Conservation (phyloP, 2,888 invertebrate genomes). For the Fabriciana adippe region DNA sequence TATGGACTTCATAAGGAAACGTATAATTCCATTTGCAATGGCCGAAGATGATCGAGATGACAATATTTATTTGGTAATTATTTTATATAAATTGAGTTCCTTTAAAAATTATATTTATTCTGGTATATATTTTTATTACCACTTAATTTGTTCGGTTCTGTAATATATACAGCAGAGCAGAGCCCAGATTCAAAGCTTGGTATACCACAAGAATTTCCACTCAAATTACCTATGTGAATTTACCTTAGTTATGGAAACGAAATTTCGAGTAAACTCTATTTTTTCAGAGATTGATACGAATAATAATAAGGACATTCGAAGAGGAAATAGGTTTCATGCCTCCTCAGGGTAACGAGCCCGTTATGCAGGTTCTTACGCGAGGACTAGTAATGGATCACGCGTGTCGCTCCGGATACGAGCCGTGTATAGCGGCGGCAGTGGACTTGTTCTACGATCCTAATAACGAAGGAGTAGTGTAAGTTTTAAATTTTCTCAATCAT, state of each 20-base stretch:
- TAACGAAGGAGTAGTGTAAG: conserved; percentile 61
- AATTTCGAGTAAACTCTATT: background rate
- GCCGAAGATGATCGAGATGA: conserved; percentile 61
- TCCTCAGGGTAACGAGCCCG: conserved; percentile 54
- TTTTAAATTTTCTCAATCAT: conserved; percentile 28
- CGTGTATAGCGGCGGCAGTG: conserved; percentile 71
- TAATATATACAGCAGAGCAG: no score
- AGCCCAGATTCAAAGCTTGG: no score
- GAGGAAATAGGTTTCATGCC: conserved; percentile 61
- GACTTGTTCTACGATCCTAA: conserved; percentile 69
- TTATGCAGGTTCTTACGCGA: conserved; percentile 63
- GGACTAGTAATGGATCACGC: conserved; percentile 76
- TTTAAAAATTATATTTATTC: background rate
- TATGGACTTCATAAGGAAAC: conserved; percentile 68
- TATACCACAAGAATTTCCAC: no score
- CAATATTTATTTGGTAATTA: conserved; percentile 67
- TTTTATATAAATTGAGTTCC: background rate
- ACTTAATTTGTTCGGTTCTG: no score
- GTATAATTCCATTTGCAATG: conserved; percentile 52
- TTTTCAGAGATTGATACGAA: conserved; percentile 65
- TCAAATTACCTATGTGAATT: no score
- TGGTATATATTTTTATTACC: background rate
- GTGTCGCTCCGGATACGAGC: conserved; percentile 62
- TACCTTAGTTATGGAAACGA: no score
- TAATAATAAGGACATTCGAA: conserved; percentile 59